Percentiles rank a stretch among this genome's conserved stretches.
Conservation (phyloP, 2,113 vertebrate species). For the Daboia siamensis region DNA sequence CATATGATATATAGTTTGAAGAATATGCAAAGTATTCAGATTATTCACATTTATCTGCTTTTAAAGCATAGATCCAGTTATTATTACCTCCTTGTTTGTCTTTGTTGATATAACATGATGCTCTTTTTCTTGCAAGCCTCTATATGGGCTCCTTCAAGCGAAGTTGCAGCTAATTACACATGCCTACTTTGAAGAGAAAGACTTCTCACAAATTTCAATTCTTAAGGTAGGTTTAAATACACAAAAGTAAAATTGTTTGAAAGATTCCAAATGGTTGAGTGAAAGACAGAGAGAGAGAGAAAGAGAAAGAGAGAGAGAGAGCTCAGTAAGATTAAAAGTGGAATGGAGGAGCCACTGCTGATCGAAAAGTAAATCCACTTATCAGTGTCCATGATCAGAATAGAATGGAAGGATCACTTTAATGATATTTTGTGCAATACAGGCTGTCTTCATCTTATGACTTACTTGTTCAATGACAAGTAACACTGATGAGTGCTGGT, state of each 20-base stretch:
- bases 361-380: neutral
- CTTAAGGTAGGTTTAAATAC: constrained; percentile 79
- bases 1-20: neutral
- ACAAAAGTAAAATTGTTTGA: neutral
- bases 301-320: neutral
- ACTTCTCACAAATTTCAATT: constrained; percentile 98
- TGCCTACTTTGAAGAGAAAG: constrained; percentile 98
- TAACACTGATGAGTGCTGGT: neutral
- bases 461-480: neutral
- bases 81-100: constrained; percentile 31
- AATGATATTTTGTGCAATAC: neutral
- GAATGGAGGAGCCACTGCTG: neutral
- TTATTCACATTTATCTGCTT: neutral
- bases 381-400: neutral
- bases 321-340: neutral
- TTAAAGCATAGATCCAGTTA: neutral
- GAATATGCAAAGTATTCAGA: neutral
- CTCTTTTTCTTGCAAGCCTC: constrained; percentile 74
- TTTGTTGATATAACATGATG: neutral
- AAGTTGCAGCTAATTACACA: constrained; percentile 98
- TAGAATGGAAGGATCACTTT: neutral
- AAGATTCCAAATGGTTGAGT: neutral
- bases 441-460: neutral
- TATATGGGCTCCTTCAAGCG: constrained; percentile 94
- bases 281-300: no score